Evolutionary conservation across 2,113 vertebrate species (phyloP).

Genomic region (Phaethornis superciliosus): DNA sequence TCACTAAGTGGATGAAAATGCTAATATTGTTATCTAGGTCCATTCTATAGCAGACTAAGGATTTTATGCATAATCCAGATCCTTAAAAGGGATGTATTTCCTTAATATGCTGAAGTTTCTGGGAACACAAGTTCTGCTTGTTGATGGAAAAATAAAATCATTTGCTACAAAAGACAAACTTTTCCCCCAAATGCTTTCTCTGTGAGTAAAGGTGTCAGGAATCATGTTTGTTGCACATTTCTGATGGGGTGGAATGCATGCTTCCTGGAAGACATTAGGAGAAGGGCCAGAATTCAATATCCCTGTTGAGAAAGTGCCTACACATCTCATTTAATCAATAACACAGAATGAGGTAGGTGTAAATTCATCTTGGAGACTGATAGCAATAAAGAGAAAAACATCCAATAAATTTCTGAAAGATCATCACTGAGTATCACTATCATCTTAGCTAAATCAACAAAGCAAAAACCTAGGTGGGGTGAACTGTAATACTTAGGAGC

Average conservation of each 20-base stretch:
- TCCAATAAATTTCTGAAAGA: neutral
- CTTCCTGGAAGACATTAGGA: slow-evolving; percentile 31
- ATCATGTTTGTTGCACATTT: neutral
- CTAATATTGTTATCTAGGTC: neutral
- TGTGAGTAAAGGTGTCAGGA: neutral
- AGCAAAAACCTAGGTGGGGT: neutral
- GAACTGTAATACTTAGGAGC: neutral
- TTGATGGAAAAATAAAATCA: neutral
- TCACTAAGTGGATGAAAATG: neutral
- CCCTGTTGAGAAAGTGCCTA: neutral
- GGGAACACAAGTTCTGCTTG: neutral
- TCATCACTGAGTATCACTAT: neutral
- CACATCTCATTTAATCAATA: slow-evolving; percentile 14
- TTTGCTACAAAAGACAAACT: neutral
- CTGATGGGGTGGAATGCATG: neutral
- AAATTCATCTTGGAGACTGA: neutral
- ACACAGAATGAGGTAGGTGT: neutral
- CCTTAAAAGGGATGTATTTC: neutral
- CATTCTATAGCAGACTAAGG: neutral
- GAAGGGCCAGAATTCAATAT: slow-evolving; percentile 12
- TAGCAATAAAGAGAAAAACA: neutral
- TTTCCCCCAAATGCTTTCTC: neutral
- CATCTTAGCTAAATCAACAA: neutral
- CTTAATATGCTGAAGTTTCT: neutral
- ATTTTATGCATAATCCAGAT: neutral